Conservation (phyloP, 2,113 vertebrate species). For the Brevimyrus niger region DNA sequence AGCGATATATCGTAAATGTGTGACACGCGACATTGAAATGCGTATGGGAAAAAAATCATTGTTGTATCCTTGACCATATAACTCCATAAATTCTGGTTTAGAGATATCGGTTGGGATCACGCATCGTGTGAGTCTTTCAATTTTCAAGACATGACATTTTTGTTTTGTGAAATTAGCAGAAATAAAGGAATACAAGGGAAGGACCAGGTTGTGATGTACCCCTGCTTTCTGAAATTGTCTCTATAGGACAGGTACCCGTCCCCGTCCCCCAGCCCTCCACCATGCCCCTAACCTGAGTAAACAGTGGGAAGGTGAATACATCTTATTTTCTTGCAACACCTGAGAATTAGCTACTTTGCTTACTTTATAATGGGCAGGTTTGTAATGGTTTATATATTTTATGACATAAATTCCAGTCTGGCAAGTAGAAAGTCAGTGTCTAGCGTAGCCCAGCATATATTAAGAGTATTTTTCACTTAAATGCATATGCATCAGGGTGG, state of each 20-base stretch:
- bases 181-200: background rate
- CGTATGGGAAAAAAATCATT: background rate
- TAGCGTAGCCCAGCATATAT: background rate
- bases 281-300: background rate
- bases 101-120: background rate
- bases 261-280: background rate
- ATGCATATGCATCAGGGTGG: background rate
- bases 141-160: background rate
- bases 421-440: background rate
- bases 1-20: background rate
- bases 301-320: background rate
- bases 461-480: background rate
- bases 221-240: background rate
- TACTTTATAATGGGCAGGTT: background rate
- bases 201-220: background rate
- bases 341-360: background rate
- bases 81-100: background rate
- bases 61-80: background rate
- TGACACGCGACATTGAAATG: background rate
- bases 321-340: background rate
- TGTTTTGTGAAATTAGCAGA: background rate
- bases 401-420: background rate
- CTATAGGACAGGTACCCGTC: background rate
- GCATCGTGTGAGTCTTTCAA: background rate
- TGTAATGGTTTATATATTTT: background rate